Conservation (phyloP, 2,113 vertebrate species). For the human region GRCh38 chr12:104736501-104737000, state of each 20-base stretch:
- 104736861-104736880: neutral
- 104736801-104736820: neutral
- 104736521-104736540: neutral
- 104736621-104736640: rapidly evolving
- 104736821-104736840: too few species aligned
- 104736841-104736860: neutral
- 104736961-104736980: rapidly evolving
- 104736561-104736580: neutral
- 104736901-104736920: neutral
- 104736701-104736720: rapidly evolving
- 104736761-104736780: neutral
- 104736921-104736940: neutral
- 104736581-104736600: neutral
- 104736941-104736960: neutral
- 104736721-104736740: neutral
- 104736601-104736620: neutral
- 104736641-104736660: rapidly evolving
- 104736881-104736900: rapidly evolving
- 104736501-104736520: neutral
- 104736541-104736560: neutral
- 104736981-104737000: neutral
- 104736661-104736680: rapidly evolving
- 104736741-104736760: neutral
- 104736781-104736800: neutral
- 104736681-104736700: neutral